These are phyloP conservation scores for Talpa occidentalis DNA, from an alignment of 2,113 vertebrate genomes.

Conservation along the genomic window DNA sequence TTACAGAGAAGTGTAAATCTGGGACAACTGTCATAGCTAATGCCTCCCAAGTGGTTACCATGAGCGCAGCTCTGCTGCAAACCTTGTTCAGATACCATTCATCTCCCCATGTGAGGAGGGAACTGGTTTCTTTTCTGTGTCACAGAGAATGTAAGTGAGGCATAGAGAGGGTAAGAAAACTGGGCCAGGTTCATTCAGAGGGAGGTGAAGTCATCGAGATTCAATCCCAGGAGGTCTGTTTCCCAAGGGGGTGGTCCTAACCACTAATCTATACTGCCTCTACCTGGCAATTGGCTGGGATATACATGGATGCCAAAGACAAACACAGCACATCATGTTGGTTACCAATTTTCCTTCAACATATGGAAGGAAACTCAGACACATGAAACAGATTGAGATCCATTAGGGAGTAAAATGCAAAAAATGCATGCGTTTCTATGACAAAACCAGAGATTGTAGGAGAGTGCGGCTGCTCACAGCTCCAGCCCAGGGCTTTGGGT, in stretches of 20 bases:
- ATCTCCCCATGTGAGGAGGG: background rate
- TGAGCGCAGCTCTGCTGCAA: background rate
- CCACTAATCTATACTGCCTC: background rate
- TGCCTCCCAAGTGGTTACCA: background rate
- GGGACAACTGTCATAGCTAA: background rate
- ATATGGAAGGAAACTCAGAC: background rate
- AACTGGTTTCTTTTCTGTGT: background rate
- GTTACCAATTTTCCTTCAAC: background rate
- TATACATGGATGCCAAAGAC: background rate
- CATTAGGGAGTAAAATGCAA: background rate
- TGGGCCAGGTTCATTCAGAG: background rate
- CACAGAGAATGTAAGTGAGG: background rate
- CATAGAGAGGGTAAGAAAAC: background rate
- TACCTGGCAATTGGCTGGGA: background rate
- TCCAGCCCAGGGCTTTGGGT: background rate
- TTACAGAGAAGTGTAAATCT: background rate
- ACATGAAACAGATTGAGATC: background rate
- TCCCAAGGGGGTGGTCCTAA: background rate
- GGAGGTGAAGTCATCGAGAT: background rate
- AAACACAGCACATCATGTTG: background rate
- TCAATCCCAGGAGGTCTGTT: background rate
- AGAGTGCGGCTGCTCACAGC: background rate
- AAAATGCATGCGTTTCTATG: background rate
- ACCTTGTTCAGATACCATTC: background rate
- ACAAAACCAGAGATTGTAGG: background rate